Base-by-base conservation (phyloP, 2,797 vertebrate species). In the Schizopygopsis pylzovi region DNA sequence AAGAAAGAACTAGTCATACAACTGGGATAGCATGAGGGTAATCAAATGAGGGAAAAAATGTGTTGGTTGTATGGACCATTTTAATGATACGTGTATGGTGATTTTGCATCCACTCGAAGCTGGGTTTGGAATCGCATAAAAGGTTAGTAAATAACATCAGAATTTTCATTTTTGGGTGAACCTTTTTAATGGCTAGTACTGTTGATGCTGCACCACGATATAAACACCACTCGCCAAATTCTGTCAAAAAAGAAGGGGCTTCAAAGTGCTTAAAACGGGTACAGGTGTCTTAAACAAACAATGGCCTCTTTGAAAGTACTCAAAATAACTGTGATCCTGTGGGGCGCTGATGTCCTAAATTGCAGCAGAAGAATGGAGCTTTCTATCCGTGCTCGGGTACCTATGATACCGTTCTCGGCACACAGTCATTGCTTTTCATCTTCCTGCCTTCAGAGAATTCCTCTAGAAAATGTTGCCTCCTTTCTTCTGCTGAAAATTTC, bases 371-470 rank as follows among this genome's bases (percentile, higher is more conserved):
- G 94, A 96, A 93, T 95, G 94, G 93, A 92, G 90, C 94, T 93
- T 93, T 95, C 95, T 95, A 93, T 92, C 92, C 94, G 90, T 93
- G 92, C 93, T 95, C 95, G 93, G 93, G 91, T 92, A 94, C 94
- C 95, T 96, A 95, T 94, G 94, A 93, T 94, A 93, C 94, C 95
- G 92, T 95, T 96, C 93, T 93, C 94, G 89, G 93, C 88, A 92
- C 92, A 94, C 95, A 96, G 96, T 96, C 95, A 96, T 94, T 92
- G 92, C 90, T 97, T 99, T 99, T 99, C 97, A 99, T 99, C 98
- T 98, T 93, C 43, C 82, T 96, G 94, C 96, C 95, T 96, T 95
- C 96, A 95, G 95, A 96, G 95, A 95, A 96, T 97, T 95, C 94
- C 93, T 89, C 90, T 93, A 93, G 92, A 93, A 94, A 94, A 94